Conservation (phyloP, 2,888 invertebrate species). For the Ditula angustiorana region DNA sequence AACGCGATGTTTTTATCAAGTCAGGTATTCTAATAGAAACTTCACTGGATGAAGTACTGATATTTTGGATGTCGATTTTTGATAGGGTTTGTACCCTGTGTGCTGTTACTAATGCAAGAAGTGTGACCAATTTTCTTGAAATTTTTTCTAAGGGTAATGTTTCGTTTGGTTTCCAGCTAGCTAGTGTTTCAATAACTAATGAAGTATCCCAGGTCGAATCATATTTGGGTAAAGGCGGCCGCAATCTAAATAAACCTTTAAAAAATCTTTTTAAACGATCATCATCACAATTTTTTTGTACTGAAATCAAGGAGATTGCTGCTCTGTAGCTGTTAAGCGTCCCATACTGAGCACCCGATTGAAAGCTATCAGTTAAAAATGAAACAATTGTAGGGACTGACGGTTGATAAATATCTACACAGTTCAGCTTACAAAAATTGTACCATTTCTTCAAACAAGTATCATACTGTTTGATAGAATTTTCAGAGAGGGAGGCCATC, state of each 20-base stretch:
- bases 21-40: conserved; percentile 7
- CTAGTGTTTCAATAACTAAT: not conserved
- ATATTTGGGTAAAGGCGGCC: conserved; percentile 11
- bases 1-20: conserved; percentile 3
- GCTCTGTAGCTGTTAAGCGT: conserved; percentile 15
- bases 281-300: conserved; percentile 3
- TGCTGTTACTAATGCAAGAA: too few relatives aligned
- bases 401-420: not conserved
- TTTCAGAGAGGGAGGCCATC: conserved; percentile 5
- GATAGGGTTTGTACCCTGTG: too few relatives aligned
- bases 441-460: conserved; percentile 11
- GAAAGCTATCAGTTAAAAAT: not conserved
- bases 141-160: not conserved
- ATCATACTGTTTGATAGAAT: not conserved
- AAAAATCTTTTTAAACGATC: conserved; percentile 15
- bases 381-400: not conserved
- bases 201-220: conserved; percentile 1
- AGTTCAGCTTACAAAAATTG: not conserved
- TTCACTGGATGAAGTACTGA: not conserved
- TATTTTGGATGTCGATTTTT: not conserved
- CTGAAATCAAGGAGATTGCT: conserved; percentile 1
- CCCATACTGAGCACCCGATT: not conserved
- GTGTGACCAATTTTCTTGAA: too few relatives aligned
- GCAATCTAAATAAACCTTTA: conserved; percentile 8
- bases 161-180: not conserved